These are phyloP conservation scores for Eleginops maclovinus DNA, from an alignment of 2,113 vertebrate genomes.

Conservation along the genomic window DNA sequence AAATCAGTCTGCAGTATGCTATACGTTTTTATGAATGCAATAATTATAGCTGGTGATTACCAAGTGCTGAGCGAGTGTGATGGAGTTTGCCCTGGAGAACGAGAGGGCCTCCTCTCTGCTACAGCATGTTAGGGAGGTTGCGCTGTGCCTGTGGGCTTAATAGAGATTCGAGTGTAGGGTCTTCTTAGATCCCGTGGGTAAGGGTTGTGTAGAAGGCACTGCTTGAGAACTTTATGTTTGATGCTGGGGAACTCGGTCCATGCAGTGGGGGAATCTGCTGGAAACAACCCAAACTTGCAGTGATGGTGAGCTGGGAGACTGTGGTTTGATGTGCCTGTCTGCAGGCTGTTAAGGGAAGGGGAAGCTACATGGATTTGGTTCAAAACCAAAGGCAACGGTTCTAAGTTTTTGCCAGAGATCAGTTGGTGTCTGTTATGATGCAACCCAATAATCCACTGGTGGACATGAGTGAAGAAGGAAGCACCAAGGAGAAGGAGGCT, in stretches of 20 bases:
- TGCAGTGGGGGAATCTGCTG: not conserved
- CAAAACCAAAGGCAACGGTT: not conserved
- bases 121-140: not conserved
- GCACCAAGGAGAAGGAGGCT: not conserved
- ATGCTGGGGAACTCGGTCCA: not conserved
- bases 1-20: constrained; percentile 8
- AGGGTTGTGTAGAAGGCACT: not conserved
- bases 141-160: not conserved
- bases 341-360: not conserved
- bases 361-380: not conserved
- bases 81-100: not conserved
- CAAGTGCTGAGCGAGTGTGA: not conserved
- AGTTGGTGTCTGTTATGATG: not conserved
- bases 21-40: not conserved
- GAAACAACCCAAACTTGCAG: not conserved
- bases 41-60: constrained; percentile 1
- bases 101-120: not conserved
- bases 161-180: not conserved
- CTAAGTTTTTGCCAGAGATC: not conserved
- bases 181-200: not conserved
- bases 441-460: constrained; percentile 12
- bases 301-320: not conserved
- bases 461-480: not conserved
- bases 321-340: not conserved
- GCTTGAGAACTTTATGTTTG: not conserved